A percentile compares a stretch with the other conserved stretches of the same genome.
These are phyloP conservation scores for Pseudomyrmex pallidus DNA, from an alignment of 1,140 invertebrate species.

Conservation along the genomic window DNA sequence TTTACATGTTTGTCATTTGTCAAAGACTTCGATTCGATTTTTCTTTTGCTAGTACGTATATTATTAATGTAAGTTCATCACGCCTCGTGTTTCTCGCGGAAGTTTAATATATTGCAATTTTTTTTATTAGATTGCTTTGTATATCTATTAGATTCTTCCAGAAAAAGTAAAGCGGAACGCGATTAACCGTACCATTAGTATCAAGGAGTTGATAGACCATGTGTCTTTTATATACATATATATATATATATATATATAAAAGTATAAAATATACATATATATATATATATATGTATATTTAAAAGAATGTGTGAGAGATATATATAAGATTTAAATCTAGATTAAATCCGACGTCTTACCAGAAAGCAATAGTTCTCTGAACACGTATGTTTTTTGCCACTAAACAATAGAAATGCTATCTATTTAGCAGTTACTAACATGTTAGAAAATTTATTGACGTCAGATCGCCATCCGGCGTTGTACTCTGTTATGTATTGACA, in stretches of 20 bases:
- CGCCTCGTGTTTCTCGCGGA: background rate
- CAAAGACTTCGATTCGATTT: conserved; percentile 11
- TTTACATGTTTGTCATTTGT: background rate
- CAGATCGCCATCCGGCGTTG: conserved; percentile 57
- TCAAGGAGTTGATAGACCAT: conserved; percentile 34
- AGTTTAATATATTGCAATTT: background rate
- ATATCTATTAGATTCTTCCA: conserved; percentile 27
- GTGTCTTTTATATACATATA: conserved; percentile 43
- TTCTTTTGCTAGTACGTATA: background rate
- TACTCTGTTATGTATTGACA: conserved; percentile 50
- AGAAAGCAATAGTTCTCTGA: conserved; percentile 51
- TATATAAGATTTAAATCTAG: conserved; percentile 52
- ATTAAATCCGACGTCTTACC: conserved; percentile 54
- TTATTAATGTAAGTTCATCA: background rate
- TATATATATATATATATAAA: background rate
- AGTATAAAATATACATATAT: conserved; percentile 1
- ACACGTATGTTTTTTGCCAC: conserved; percentile 35
- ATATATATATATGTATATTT: no score
- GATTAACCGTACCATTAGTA: conserved; percentile 40
- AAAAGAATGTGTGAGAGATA: background rate
- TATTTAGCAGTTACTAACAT: conserved; percentile 22
- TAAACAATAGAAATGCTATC: conserved; percentile 44
- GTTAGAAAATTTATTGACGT: conserved; percentile 56
- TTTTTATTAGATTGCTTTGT: background rate
- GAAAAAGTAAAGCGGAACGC: conserved; percentile 27